Evolutionary conservation across 2,888 invertebrate genomes (phyloP).

Genomic region (Colletes collaris): DNA sequence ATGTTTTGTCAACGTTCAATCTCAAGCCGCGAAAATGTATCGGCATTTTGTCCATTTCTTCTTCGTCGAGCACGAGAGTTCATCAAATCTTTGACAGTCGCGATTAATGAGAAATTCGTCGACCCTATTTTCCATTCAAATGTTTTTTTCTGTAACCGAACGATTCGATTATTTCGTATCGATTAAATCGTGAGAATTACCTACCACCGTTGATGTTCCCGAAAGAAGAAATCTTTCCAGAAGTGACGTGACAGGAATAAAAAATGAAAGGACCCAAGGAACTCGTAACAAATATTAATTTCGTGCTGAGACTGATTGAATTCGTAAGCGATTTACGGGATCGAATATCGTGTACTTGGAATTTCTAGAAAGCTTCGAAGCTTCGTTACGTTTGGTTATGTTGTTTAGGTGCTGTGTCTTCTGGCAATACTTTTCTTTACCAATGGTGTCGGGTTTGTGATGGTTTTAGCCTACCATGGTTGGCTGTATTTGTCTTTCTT

Average conservation of each 20-base stretch:
- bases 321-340: not conserved
- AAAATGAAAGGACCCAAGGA: not conserved
- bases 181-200: not conserved
- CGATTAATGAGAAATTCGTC: not conserved
- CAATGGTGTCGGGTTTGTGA: not conserved
- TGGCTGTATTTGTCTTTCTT: constrained; percentile 1
- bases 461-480: constrained; percentile 1
- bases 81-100: too few species aligned
- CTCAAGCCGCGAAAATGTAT: not conserved
- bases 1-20: constrained; percentile 16
- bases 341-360: not conserved
- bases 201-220: not conserved
- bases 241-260: not conserved
- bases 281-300: not conserved
- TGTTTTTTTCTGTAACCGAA: too few species aligned
- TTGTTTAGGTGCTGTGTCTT: not conserved
- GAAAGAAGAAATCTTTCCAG: not conserved
- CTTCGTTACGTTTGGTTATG: constrained; percentile 1
- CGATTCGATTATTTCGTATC: not conserved
- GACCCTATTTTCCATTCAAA: too few species aligned
- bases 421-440: not conserved
- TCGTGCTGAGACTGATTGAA: not conserved
- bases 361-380: too few species aligned
- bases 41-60: constrained; percentile 30
- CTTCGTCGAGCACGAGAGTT: not conserved